A percentile compares a stretch with the other conserved stretches of the same genome.
Evolutionary conservation across 2,113 vertebrate genomes (phyloP).

Genomic region (Tursiops truncatus): DNA sequence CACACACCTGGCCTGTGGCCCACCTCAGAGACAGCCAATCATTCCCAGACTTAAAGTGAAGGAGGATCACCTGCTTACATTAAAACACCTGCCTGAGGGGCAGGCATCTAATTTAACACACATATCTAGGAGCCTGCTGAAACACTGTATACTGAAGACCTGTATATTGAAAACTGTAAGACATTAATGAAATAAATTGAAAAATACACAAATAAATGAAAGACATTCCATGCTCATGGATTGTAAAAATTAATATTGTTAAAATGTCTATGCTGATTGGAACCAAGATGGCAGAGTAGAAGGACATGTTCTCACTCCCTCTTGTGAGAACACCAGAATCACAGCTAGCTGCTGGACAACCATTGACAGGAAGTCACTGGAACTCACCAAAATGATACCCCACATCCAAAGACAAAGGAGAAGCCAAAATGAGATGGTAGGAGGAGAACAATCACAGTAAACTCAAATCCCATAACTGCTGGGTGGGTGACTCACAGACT

Average conservation of each 20-base stretch:
- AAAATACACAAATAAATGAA: background rate
- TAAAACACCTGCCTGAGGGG: background rate
- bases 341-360: too few relatives aligned
- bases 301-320: too few relatives aligned
- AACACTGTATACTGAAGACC: background rate
- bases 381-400: too few relatives aligned
- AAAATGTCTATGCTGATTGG: background rate
- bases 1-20: background rate
- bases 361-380: too few relatives aligned
- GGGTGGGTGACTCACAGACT: too few relatives aligned
- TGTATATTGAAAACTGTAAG: background rate
- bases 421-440: too few relatives aligned
- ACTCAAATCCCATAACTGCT: too few relatives aligned
- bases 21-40: background rate
- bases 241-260: background rate
- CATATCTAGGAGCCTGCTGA: background rate
- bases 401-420: too few relatives aligned
- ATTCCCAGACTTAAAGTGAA: background rate
- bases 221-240: background rate
- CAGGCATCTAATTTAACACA: background rate
- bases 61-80: background rate
- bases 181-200: background rate
- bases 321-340: too few relatives aligned
- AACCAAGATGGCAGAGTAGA: too few relatives aligned
- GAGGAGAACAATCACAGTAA: too few relatives aligned